Conservation (phyloP, 2,888 invertebrate species). For the Adela reaumurella region DNA sequence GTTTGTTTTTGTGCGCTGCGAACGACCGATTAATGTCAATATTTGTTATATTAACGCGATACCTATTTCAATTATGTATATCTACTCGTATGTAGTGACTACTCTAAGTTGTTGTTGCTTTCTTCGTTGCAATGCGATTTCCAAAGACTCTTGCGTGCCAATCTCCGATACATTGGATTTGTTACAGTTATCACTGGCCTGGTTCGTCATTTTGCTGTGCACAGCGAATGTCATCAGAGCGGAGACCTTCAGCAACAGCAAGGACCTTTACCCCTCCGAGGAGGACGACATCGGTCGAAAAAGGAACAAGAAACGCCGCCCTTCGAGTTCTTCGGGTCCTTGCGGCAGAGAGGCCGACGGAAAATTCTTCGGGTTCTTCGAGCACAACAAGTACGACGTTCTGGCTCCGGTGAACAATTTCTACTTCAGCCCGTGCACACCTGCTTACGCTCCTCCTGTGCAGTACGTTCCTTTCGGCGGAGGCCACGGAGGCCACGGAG, state of each 20-base stretch:
- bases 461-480: constrained; percentile 15
- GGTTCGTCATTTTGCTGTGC: not conserved
- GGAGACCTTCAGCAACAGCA: not conserved
- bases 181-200: too few species aligned
- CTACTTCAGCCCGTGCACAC: constrained; percentile 37
- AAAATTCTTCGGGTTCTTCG: constrained; percentile 27
- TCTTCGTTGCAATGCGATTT: too few species aligned
- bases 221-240: not conserved
- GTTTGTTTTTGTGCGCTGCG: too few species aligned
- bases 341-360: constrained; percentile 27
- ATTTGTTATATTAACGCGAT: too few species aligned
- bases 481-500: constrained; percentile 13
- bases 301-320: constrained; percentile 27
- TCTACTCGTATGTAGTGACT: too few species aligned
- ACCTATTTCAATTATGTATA: too few species aligned
- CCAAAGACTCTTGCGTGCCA: too few species aligned
- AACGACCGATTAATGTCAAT: too few species aligned
- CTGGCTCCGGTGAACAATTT: constrained; percentile 44
- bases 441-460: not conserved
- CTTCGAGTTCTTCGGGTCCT: constrained; percentile 19
- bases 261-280: constrained; percentile 19
- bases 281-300: constrained; percentile 19
- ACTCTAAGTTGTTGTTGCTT: too few species aligned
- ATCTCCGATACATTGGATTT: too few species aligned
- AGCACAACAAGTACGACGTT: constrained; percentile 27